These are phyloP conservation scores for Sciaenops ocellatus DNA, from an alignment of 2,797 vertebrate species.

Conservation along the genomic window DNA sequence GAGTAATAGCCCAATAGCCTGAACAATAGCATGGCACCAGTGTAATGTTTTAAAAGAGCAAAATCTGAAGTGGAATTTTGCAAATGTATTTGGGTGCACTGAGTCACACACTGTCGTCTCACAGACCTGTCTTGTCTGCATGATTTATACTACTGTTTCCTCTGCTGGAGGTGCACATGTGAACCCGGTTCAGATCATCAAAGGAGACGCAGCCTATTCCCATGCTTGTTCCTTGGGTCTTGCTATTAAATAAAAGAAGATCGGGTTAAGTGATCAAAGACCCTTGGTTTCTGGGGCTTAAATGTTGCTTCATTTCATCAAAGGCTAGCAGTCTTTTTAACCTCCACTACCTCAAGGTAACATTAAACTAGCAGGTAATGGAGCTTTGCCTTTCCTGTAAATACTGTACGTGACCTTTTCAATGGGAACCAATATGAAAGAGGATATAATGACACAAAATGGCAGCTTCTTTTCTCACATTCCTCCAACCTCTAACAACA, in stretches of 20 bases:
- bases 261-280: slow-evolving; percentile 80
- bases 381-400: slow-evolving; percentile 87
- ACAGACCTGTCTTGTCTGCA: slow-evolving; percentile 22
- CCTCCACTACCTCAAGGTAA: slow-evolving; percentile 66
- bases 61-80: slow-evolving; percentile 54
- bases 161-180: slow-evolving; percentile 76
- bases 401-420: slow-evolving; percentile 86
- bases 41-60: not conserved
- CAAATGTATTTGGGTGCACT: not conserved
- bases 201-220: slow-evolving; percentile 73
- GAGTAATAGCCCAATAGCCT: too few species aligned
- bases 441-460: slow-evolving; percentile 78
- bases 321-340: slow-evolving; percentile 65
- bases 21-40: too few species aligned
- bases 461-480: slow-evolving; percentile 69
- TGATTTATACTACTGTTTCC: slow-evolving; percentile 59
- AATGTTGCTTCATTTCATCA: slow-evolving; percentile 76
- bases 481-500: slow-evolving; percentile 71
- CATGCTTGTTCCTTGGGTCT: slow-evolving; percentile 77
- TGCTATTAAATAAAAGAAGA: slow-evolving; percentile 83
- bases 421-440: slow-evolving; percentile 82
- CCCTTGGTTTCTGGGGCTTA: slow-evolving; percentile 60
- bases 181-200: slow-evolving; percentile 74
- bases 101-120: not conserved
- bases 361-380: slow-evolving; percentile 84